These are phyloP conservation scores for Seriola aureovittata DNA, from an alignment of 2,113 vertebrate species.

Conservation along the genomic window DNA sequence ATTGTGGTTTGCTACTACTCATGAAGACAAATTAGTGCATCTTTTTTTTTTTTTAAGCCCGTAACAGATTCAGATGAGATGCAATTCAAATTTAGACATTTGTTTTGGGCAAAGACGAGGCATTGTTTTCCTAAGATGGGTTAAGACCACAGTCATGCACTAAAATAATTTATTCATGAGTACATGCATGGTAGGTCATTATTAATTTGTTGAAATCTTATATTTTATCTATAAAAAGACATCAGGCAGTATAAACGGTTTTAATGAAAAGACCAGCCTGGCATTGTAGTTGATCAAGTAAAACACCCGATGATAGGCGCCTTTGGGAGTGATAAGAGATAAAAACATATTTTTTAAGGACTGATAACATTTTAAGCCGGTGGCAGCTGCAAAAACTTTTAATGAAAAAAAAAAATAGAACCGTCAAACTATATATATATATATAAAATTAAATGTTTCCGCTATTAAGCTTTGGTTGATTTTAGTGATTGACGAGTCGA, in stretches of 20 bases:
- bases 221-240: slow-evolving; percentile 20
- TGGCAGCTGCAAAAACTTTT: slow-evolving; percentile 51
- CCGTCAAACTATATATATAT: neutral
- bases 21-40: slow-evolving; percentile 10
- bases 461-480: slow-evolving; percentile 17
- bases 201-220: slow-evolving; percentile 23
- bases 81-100: slow-evolving; percentile 16
- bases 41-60: neutral
- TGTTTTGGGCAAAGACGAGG: slow-evolving; percentile 1
- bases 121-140: slow-evolving; percentile 27
- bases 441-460: slow-evolving; percentile 3
- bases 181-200: slow-evolving; percentile 6
- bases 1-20: neutral
- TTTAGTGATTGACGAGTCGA: slow-evolving; percentile 26
- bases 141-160: slow-evolving; percentile 25
- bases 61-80: slow-evolving; percentile 13
- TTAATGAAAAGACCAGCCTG: slow-evolving; percentile 19
- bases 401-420: neutral
- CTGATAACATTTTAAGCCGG: slow-evolving; percentile 5
- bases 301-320: slow-evolving; percentile 1
- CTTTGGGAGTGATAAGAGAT: neutral
- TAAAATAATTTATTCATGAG: slow-evolving; percentile 45
- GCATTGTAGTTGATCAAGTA: slow-evolving; percentile 15
- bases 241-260: neutral
- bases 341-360: slow-evolving; percentile 12